phyloP scores from a whole-genome alignment of 2,797 vertebrate genomes.

The Poecile montanus region DNA sequence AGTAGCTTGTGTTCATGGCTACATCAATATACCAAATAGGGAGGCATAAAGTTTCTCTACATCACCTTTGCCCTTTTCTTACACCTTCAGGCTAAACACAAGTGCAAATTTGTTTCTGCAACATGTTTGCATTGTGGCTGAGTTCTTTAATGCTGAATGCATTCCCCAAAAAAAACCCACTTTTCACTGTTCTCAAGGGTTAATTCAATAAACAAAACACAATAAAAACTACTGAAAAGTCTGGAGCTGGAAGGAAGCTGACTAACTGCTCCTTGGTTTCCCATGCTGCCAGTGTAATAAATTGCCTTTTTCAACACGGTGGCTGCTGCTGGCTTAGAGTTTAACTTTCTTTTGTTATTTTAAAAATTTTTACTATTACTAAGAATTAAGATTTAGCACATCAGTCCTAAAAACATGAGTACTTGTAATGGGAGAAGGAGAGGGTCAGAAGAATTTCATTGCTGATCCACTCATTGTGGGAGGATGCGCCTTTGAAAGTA shows the following conservation, averaged over 20 bases:
- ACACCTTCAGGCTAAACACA: neutral
- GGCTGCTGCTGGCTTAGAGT: neutral
- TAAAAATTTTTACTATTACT: neutral
- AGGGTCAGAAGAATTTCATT: neutral
- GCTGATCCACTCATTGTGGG: neutral
- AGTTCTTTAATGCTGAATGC: neutral
- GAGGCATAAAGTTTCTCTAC: neutral
- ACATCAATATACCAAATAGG: neutral
- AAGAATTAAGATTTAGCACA: neutral
- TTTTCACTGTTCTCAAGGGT: neutral
- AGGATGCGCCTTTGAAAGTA: neutral
- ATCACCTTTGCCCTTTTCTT: neutral
- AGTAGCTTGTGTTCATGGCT: neutral
- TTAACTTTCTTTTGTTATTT: neutral
- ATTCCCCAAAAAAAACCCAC: neutral
- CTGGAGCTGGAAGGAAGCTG: slow-evolving; percentile 43
- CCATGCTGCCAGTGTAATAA: neutral
- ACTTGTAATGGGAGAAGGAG: neutral
- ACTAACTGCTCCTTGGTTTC: slow-evolving; percentile 7
- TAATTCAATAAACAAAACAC: slow-evolving; percentile 34
- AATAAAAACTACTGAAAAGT: slow-evolving; percentile 8
- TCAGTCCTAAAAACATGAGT: neutral
- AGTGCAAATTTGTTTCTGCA: neutral
- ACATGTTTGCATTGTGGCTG: neutral
- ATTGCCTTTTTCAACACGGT: neutral